Percentiles rank a stretch among this genome's conserved stretches.
Evolutionary conservation across 1,140 invertebrate genomes (phyloP).

Genomic region (Helicorthomorpha holstii): DNA sequence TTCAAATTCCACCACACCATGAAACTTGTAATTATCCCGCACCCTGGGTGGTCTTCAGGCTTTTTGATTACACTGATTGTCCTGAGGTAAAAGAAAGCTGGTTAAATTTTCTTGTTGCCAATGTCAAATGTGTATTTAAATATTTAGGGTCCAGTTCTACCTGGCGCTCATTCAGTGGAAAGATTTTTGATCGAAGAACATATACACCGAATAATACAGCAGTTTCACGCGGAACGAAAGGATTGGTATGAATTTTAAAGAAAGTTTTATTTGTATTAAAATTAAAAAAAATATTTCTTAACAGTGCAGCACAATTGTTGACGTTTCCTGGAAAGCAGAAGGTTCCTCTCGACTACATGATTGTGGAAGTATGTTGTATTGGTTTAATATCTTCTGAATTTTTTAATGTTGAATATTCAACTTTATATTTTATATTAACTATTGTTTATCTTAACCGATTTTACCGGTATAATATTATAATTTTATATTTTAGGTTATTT

Average conservation of each 20-base stretch:
- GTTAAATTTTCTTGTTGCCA: neutral
- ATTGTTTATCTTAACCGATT: neutral
- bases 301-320: constrained; percentile 67
- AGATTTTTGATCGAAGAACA: constrained; percentile 96
- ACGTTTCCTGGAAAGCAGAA: constrained; percentile 84
- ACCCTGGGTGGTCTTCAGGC: constrained; percentile 64
- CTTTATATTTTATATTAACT: too few species aligned
- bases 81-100: constrained; percentile 44
- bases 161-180: constrained; percentile 92
- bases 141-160: constrained; percentile 40
- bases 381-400: neutral
- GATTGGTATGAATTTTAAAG: constrained; percentile 47
- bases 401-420: neutral
- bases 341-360: constrained; percentile 94
- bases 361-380: constrained; percentile 52
- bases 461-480: neutral
- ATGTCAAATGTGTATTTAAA: constrained; percentile 3
- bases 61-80: constrained; percentile 99
- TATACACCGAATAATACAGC: constrained; percentile 79
- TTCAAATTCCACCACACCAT: constrained; percentile 79
- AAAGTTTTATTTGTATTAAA: constrained; percentile 9
- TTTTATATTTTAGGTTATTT: constrained; percentile 43
- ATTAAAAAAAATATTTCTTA: constrained; percentile 7
- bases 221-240: constrained; percentile 74
- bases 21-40: constrained; percentile 74